Evolutionary conservation across 2,888 invertebrate species (phyloP).

Genomic region (Drosophila kuntzei): DNA sequence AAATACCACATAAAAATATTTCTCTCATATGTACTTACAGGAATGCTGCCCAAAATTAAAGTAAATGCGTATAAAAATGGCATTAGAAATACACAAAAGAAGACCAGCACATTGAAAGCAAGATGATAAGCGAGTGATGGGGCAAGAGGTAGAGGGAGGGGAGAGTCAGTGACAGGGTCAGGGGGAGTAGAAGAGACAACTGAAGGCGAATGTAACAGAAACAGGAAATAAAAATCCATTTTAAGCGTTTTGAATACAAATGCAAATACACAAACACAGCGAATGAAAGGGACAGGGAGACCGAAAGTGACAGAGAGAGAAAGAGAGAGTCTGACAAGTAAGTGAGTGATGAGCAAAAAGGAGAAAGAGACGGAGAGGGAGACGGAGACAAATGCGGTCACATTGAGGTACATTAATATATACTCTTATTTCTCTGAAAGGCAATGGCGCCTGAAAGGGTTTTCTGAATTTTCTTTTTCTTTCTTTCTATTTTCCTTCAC

Average conservation of each 20-base stretch:
- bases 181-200: not conserved
- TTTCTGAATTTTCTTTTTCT: conserved; percentile 39
- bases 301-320: conserved; percentile 11
- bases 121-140: conserved; percentile 38
- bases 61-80: conserved; percentile 79
- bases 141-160: not conserved
- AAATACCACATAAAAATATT: conserved; percentile 67
- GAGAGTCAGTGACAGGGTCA: not conserved
- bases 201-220: conserved; percentile 56
- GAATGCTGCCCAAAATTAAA: conserved; percentile 56
- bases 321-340: conserved; percentile 57
- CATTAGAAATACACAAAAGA: conserved; percentile 77
- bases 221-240: conserved; percentile 80
- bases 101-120: conserved; percentile 46
- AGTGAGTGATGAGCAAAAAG: conserved; percentile 61
- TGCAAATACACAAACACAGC: conserved; percentile 61
- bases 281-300: not conserved
- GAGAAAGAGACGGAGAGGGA: conserved; percentile 13
- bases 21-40: conserved; percentile 66
- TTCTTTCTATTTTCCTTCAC: conserved; percentile 1
- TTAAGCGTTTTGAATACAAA: conserved; percentile 80
- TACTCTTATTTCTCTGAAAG: conserved; percentile 44
- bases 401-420: conserved; percentile 79
- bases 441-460: conserved; percentile 67
- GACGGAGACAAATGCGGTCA: conserved; percentile 67